Evolutionary conservation across 1,140 invertebrate species (phyloP).

Genomic region (Diuraphis noxia): DNA sequence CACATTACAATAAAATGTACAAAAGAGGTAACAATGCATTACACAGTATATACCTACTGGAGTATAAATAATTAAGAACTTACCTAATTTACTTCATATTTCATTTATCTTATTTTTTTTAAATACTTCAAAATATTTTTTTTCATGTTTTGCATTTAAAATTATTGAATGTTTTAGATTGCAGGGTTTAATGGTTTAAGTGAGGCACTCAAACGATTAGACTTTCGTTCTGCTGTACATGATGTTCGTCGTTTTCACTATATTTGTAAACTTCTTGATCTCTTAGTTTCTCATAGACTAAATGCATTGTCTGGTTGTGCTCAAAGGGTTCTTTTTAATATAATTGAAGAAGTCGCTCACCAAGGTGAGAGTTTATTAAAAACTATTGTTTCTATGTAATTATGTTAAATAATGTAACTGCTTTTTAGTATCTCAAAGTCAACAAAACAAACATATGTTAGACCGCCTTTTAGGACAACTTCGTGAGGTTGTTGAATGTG

Average conservation of each 20-base stretch:
- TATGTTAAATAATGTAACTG: constrained; percentile 18
- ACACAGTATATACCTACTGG: neutral
- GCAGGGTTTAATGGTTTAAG: constrained; percentile 92
- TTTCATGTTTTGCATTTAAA: too few species aligned
- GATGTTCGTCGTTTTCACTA: constrained; percentile 95
- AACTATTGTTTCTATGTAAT: neutral
- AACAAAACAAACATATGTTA: constrained; percentile 84
- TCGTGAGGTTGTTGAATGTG: constrained; percentile 69
- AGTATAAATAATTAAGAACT: neutral
- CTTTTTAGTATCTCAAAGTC: constrained; percentile 75
- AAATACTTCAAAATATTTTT: neutral
- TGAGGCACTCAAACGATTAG: constrained; percentile 90
- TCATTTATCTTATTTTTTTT: neutral
- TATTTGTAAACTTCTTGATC: constrained; percentile 87
- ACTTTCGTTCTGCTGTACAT: constrained; percentile 90
- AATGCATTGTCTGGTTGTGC: constrained; percentile 87
- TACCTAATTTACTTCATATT: neutral
- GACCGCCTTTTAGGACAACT: constrained; percentile 77
- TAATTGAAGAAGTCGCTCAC: constrained; percentile 90
- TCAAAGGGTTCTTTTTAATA: constrained; percentile 88
- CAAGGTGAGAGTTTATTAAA: constrained; percentile 69
- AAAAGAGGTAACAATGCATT: constrained; percentile 71
- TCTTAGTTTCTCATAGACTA: constrained; percentile 84
- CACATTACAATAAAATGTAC: constrained; percentile 90
- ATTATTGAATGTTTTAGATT: constrained; percentile 67